Conservation (phyloP, 2,797 vertebrate species). For the Galagoides demidoff region DNA sequence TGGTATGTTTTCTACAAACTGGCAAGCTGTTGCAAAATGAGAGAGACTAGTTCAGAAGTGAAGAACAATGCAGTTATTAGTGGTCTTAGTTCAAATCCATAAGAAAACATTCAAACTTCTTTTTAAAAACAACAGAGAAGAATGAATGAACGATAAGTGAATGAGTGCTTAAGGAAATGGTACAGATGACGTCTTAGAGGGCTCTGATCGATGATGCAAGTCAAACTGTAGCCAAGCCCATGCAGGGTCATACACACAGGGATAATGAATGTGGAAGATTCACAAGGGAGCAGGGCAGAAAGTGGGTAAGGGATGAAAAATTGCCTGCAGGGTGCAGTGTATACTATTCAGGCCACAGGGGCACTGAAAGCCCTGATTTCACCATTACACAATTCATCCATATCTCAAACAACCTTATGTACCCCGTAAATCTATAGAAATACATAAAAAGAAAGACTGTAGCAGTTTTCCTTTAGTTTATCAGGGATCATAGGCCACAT, state of each 20-base stretch:
- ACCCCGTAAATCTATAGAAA: not conserved
- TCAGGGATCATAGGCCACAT: not conserved
- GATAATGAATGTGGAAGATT: too few species aligned
- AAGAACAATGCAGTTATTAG: not conserved
- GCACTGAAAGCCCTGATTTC: not conserved
- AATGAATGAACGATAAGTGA: not conserved
- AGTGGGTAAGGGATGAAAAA: too few species aligned
- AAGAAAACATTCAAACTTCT: not conserved
- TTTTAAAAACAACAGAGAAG: not conserved
- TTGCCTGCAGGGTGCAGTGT: too few species aligned
- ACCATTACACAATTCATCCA: not conserved
- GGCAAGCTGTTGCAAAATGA: constrained; percentile 45
- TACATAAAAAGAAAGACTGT: not conserved
- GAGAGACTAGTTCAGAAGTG: not conserved
- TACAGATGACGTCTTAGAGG: not conserved
- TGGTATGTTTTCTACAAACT: constrained; percentile 59
- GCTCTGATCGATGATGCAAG: not conserved
- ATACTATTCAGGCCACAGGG: too few species aligned
- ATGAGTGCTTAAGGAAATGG: not conserved
- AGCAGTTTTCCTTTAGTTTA: not conserved
- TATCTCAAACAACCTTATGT: not conserved
- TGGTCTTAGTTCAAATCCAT: not conserved
- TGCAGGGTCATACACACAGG: too few species aligned
- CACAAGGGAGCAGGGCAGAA: too few species aligned
- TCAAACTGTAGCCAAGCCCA: not conserved